These are phyloP conservation scores for Nephrotoma flavescens DNA, from an alignment of 2,888 invertebrate genomes.

Conservation along the genomic window DNA sequence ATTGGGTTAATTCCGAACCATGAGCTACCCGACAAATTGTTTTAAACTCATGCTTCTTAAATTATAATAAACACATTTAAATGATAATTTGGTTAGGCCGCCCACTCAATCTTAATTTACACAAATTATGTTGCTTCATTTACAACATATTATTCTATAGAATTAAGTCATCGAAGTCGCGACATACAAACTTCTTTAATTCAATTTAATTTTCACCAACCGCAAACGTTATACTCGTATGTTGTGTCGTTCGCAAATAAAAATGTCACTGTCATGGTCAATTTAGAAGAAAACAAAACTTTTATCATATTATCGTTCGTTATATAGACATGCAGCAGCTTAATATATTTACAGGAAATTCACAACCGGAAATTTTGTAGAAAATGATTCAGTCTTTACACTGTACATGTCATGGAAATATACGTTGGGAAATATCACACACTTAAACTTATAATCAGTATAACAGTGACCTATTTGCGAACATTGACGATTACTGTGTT, in stretches of 20 bases:
- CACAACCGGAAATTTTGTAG: neutral
- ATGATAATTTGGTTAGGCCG: neutral
- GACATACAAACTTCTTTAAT: neutral
- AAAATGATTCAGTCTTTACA: neutral
- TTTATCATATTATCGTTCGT: too few relatives aligned
- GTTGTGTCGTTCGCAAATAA: neutral
- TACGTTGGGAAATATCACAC: neutral
- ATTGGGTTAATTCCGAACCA: neutral
- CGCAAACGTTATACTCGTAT: neutral
- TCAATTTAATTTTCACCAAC: neutral
- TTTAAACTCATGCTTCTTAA: neutral
- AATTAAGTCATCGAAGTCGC: neutral
- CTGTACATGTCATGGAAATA: neutral
- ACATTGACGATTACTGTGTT: neutral
- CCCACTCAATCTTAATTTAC: neutral
- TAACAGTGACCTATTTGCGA: neutral
- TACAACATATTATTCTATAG: neutral
- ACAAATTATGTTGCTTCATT: neutral
- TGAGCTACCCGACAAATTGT: neutral
- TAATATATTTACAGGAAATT: neutral
- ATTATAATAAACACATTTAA: neutral
- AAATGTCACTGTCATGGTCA: neutral
- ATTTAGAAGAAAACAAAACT: neutral
- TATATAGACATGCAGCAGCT: neutral
- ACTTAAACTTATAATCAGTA: neutral